Conservation (phyloP, 2,888 invertebrate species). For the Nesidiocoris tenuis region DNA sequence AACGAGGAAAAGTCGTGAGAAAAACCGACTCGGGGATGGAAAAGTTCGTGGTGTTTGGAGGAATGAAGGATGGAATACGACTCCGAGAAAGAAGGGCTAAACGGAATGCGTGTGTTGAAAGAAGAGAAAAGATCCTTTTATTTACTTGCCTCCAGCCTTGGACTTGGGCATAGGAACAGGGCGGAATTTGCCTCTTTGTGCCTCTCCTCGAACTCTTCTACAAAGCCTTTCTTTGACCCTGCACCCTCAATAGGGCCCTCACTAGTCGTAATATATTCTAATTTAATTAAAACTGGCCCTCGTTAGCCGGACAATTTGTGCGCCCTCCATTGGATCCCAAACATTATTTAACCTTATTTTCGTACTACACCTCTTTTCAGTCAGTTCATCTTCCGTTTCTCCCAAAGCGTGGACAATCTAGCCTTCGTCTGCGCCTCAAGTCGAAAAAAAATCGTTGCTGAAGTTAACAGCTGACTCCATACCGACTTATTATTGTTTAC, state of each 20-base stretch:
- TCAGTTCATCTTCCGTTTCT: no score
- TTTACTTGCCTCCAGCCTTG: conserved; percentile 6
- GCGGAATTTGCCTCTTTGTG: background rate
- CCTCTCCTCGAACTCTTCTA: background rate
- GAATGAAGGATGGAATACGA: background rate
- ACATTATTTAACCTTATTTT: no score
- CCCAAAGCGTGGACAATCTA: no score
- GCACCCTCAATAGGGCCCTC: background rate
- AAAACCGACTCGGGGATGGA: background rate
- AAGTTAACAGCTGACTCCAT: no score
- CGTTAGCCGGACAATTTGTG: conserved; percentile 25
- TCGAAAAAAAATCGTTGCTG: no score
- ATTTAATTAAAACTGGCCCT: conserved; percentile 30
- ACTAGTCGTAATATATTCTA: conserved; percentile 23
- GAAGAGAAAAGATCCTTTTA: background rate
- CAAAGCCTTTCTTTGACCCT: background rate
- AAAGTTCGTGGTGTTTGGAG: background rate
- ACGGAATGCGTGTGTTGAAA: background rate
- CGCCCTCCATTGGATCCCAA: conserved; percentile 9
- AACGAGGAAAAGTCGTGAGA: background rate
- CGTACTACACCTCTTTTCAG: no score
- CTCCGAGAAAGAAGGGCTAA: background rate
- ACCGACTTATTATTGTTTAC: no score
- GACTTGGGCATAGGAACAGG: conserved; percentile 1
- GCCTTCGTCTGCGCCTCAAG: no score